Percentiles rank a stretch among this genome's conserved stretches.
phyloP scores from a whole-genome alignment of 2,888 invertebrate species.

The Eristalis intricaria region DNA sequence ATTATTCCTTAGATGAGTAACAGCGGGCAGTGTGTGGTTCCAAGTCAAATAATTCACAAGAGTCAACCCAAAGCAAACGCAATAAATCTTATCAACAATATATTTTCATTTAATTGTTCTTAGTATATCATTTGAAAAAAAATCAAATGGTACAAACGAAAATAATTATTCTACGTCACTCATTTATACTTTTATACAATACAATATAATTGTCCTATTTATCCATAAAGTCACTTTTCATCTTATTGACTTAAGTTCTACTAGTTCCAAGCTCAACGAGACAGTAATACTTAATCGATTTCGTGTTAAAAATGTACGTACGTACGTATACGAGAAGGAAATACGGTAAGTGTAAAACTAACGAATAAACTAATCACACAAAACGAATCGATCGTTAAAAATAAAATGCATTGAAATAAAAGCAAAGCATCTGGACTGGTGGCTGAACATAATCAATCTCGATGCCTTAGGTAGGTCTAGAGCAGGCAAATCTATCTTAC shows the following conservation, averaged over 20 bases:
- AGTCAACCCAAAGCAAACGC: background rate
- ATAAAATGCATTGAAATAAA: conserved; percentile 61
- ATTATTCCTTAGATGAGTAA: too few species aligned
- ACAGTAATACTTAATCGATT: conserved; percentile 61
- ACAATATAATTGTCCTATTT: conserved; percentile 59
- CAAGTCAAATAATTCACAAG: background rate
- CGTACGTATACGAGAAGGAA: conserved; percentile 21
- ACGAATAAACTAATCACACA: background rate
- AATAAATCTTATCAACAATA: conserved; percentile 55
- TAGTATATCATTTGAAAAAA: conserved; percentile 47
- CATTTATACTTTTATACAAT: conserved; percentile 29
- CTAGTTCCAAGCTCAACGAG: conserved; percentile 64
- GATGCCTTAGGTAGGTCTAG: background rate
- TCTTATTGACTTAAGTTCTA: conserved; percentile 59
- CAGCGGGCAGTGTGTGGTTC: too few species aligned
- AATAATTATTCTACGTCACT: conserved; percentile 32
- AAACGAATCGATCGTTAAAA: background rate
- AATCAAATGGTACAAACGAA: conserved; percentile 47
- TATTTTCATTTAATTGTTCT: conserved; percentile 20
- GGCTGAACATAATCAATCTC: conserved; percentile 10
- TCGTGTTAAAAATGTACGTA: background rate
- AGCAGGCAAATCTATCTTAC: conserved; percentile 48
- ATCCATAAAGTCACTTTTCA: conserved; percentile 39
- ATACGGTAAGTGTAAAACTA: background rate
- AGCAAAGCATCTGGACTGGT: conserved; percentile 58